These are phyloP conservation scores for Nycteola revayana DNA, from an alignment of 2,888 invertebrate genomes.

Conservation along the genomic window DNA sequence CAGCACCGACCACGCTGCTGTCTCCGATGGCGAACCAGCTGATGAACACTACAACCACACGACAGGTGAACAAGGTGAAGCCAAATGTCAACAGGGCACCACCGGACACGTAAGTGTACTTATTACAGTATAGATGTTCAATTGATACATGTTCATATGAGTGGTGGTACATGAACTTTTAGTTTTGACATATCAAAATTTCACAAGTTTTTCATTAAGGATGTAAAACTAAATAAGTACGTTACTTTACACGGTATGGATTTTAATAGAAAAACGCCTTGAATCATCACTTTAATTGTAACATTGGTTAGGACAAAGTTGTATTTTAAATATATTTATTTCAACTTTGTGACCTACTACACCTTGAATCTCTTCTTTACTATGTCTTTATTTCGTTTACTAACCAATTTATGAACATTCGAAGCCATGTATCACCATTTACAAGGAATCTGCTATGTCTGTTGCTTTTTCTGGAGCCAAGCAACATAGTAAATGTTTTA, in stretches of 20 bases:
- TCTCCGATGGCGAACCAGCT: constrained; percentile 85
- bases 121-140: constrained; percentile 5
- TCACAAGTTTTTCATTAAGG: too few relatives aligned
- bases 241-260: too few relatives aligned
- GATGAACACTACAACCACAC: constrained; percentile 88
- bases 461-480: constrained; percentile 34
- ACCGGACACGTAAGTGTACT: constrained; percentile 84
- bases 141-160: constrained; percentile 18
- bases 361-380: too few relatives aligned
- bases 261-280: too few relatives aligned
- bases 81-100: constrained; percentile 91
- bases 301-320: too few relatives aligned
- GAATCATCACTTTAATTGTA: too few relatives aligned
- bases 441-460: constrained; percentile 27
- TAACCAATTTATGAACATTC: too few relatives aligned
- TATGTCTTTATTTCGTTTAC: too few relatives aligned
- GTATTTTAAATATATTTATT: too few relatives aligned
- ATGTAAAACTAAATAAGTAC: too few relatives aligned
- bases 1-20: constrained; percentile 84
- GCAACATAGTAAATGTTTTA: constrained; percentile 26
- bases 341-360: too few relatives aligned
- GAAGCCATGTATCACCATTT: constrained; percentile 27
- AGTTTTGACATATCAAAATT: too few relatives aligned
- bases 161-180: constrained; percentile 23
- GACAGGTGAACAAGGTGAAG: constrained; percentile 95